Base-by-base conservation (phyloP, 2,797 vertebrate species). In the Moxostoma hubbsi region DNA sequence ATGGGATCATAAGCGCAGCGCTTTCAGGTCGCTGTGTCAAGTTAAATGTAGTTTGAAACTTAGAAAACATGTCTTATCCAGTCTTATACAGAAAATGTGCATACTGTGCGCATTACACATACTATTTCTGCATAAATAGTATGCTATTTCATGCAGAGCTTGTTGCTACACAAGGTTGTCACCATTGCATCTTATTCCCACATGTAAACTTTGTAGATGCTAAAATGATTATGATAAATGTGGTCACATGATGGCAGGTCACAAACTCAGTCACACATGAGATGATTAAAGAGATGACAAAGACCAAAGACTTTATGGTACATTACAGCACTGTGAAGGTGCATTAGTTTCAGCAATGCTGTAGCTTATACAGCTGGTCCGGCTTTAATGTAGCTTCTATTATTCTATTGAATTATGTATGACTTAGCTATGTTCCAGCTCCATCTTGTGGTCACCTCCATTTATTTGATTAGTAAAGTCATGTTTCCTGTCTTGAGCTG, bases 201-300 rank as follows among this genome's bases (percentile, higher is more conserved):
- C 54, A 58, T 46, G 7, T 18, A 58, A 58, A 18, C 43, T 47
- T 59, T 7, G 45, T 15, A 18, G 1, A 58, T 72, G 47, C 24
- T 47, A 18, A n/a, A 16, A 50, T 1, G 66, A 51, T 62, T 51
- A 36, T 47, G 50, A 18, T 51, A 16, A 50, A 24, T 24, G 24
- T 24, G 24, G 58, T 62, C 6, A 18, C 61, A 51, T 73, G 58
- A 73, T 73, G 58, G 47, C 58, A 63, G 72, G 72, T 73, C 72
- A 63, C 47, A 24, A 24, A 24, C 24, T 24, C 24, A 24, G 24
- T 24, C 24, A 24, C 24, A 24, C 24, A 24, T 24, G 24, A 24
- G 24, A 24, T 24, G 24, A 24, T 24, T 24, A 24, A 24, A 24
- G 24, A 24, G 24, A 24, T 24, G 24, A 24, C 1, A 24, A 24